A percentile compares a stretch with the other conserved stretches of the same genome.
Conservation (phyloP, 1,140 invertebrate species). For the Drosophila miranda region DNA sequence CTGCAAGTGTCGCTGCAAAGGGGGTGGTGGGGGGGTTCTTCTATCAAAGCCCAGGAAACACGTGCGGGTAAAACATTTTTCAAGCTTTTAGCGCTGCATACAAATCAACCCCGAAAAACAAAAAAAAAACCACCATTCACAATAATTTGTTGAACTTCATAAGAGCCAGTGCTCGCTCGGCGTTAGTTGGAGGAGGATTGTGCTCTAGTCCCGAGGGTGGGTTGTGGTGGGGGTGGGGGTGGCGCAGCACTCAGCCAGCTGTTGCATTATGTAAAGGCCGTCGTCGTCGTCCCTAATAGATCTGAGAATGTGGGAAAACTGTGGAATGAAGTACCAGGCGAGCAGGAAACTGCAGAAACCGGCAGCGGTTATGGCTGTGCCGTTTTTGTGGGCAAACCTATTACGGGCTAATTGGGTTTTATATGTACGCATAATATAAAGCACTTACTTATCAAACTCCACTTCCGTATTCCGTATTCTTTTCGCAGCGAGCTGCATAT, state of each 20-base stretch:
- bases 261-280: slow-evolving; percentile 66
- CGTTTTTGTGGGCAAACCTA: neutral
- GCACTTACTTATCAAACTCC: slow-evolving; percentile 47
- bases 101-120: slow-evolving; percentile 74
- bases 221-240: slow-evolving; percentile 4
- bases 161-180: slow-evolving; percentile 42
- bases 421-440: slow-evolving; percentile 44
- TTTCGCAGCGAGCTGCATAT: slow-evolving; percentile 25
- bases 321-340: slow-evolving; percentile 32
- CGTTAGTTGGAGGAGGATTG: slow-evolving; percentile 8
- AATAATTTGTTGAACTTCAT: slow-evolving; percentile 80
- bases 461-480: slow-evolving; percentile 38
- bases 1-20: slow-evolving; percentile 17
- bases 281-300: slow-evolving; percentile 20
- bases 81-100: slow-evolving; percentile 81
- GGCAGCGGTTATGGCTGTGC: neutral
- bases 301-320: slow-evolving; percentile 41
- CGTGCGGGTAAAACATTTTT: slow-evolving; percentile 80
- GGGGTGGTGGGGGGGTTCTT: slow-evolving; percentile 45
- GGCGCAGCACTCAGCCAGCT: slow-evolving; percentile 52
- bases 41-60: slow-evolving; percentile 78
- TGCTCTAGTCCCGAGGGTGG: neutral
- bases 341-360: slow-evolving; percentile 10
- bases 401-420: slow-evolving; percentile 34
- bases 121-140: slow-evolving; percentile 67